These are phyloP conservation scores for Caenorhabditis japonica DNA, from an alignment of 2,888 invertebrate species.

Conservation along the genomic window DNA sequence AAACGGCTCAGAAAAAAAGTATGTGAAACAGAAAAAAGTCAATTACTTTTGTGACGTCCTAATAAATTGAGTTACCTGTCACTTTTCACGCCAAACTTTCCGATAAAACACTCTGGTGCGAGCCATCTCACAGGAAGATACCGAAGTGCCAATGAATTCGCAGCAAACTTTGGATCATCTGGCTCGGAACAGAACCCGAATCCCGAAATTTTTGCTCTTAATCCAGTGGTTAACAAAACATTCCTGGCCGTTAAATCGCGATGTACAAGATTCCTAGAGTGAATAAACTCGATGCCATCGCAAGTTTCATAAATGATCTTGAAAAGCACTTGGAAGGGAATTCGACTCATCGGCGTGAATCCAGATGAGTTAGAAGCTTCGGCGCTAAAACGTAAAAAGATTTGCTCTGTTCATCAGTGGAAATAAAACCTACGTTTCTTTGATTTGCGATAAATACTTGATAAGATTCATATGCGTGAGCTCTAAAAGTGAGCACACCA, in stretches of 20 bases:
- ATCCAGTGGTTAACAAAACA: constrained; percentile 64
- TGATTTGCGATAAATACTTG: constrained; percentile 66
- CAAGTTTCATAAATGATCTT: constrained; percentile 64
- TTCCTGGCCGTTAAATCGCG: constrained; percentile 67
- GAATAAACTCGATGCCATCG: constrained; percentile 68
- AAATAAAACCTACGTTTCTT: constrained; percentile 55
- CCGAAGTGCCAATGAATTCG: constrained; percentile 54
- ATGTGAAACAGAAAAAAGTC: too few species aligned
- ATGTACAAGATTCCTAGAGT: constrained; percentile 62
- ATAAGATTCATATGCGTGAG: constrained; percentile 68
- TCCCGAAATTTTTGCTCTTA: constrained; percentile 67
- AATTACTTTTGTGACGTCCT: too few species aligned
- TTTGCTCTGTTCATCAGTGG: too few species aligned
- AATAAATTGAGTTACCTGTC: too few species aligned
- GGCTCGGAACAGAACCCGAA: constrained; percentile 66
- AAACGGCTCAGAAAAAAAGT: too few species aligned
- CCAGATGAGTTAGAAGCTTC: constrained; percentile 25
- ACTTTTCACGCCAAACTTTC: constrained; percentile 59
- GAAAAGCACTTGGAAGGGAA: constrained; percentile 50
- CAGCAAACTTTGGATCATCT: constrained; percentile 58
- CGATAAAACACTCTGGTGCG: constrained; percentile 65
- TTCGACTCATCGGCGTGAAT: constrained; percentile 30
- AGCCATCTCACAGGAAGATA: constrained; percentile 66
- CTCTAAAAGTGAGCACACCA: constrained; percentile 66
- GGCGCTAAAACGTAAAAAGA: constrained; percentile 25